Evolutionary conservation across 30 jellyfish, hydroid and myxozoan genomes (phyloP).

Genomic region (Pelagia noctiluca): DNA sequence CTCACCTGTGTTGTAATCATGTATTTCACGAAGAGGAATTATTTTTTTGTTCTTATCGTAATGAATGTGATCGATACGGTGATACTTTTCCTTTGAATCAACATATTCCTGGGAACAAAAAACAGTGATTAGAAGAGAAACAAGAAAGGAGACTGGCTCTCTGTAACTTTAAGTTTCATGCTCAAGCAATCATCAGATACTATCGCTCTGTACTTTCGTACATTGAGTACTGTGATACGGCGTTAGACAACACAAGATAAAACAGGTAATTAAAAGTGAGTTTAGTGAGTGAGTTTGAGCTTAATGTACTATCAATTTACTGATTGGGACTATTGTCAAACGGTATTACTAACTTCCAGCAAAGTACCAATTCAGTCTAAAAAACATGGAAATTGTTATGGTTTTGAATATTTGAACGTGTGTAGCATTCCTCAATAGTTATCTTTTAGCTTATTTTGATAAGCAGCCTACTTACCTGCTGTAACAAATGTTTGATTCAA

Average conservation of each 20-base stretch:
- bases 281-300: too few species aligned
- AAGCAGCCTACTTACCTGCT: too few species aligned
- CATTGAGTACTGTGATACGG: background rate
- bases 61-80: constrained; percentile 44
- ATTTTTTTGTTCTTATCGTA: constrained; percentile 1
- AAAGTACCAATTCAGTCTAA: too few species aligned
- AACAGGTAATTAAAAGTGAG: background rate
- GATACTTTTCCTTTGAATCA: constrained; percentile 51
- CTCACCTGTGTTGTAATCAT: constrained; percentile 69
- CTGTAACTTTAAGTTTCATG: background rate
- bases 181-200: background rate
- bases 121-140: background rate
- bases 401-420: too few species aligned
- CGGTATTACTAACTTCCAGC: too few species aligned
- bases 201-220: background rate
- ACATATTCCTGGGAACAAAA: constrained; percentile 31
- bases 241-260: background rate
- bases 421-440: too few species aligned
- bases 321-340: too few species aligned
- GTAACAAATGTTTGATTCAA: too few species aligned
- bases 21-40: constrained; percentile 59
- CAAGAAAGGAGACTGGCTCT: background rate
- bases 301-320: too few species aligned
- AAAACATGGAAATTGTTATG: too few species aligned
- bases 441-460: too few species aligned